These are phyloP conservation scores for Coleophora deauratella DNA, from an alignment of 2,888 invertebrate species.

Conservation along the genomic window DNA sequence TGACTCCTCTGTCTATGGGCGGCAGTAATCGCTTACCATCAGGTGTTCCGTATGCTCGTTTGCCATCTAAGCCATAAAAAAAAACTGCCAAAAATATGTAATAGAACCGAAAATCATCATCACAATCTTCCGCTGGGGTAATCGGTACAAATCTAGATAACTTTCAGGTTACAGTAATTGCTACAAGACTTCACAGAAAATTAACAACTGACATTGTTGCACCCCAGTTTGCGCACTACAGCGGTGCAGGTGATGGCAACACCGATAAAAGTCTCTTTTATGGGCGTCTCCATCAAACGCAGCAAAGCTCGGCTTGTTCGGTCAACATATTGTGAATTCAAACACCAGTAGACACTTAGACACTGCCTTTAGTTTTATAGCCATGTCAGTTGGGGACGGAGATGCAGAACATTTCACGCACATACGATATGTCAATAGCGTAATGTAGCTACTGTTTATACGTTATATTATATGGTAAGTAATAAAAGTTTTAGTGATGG, in stretches of 20 bases:
- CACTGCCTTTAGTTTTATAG: constrained; percentile 39
- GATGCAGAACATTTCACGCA: not conserved
- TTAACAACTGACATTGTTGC: constrained; percentile 22
- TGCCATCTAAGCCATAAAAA: no score
- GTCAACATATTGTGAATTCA: constrained; percentile 19
- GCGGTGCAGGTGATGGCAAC: not conserved
- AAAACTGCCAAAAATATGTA: no score
- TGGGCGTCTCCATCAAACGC: constrained; percentile 46
- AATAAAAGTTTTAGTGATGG: constrained; percentile 3
- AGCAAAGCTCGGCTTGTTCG: constrained; percentile 32
- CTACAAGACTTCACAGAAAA: not conserved
- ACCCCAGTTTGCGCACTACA: no score
- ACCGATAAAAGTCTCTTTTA: constrained; percentile 57
- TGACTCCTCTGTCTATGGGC: no score
- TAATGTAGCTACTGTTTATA: not conserved
- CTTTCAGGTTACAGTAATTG: not conserved
- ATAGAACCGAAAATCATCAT: no score
- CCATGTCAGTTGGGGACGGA: constrained; percentile 22
- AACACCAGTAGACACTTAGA: constrained; percentile 26
- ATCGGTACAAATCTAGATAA: not conserved
- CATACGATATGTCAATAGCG: constrained; percentile 4
- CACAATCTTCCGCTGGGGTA: no score
- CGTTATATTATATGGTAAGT: not conserved
- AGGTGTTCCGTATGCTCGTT: no score
- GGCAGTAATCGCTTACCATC: no score